Conservation (phyloP, 2,888 invertebrate species). For the Timandra comae region DNA sequence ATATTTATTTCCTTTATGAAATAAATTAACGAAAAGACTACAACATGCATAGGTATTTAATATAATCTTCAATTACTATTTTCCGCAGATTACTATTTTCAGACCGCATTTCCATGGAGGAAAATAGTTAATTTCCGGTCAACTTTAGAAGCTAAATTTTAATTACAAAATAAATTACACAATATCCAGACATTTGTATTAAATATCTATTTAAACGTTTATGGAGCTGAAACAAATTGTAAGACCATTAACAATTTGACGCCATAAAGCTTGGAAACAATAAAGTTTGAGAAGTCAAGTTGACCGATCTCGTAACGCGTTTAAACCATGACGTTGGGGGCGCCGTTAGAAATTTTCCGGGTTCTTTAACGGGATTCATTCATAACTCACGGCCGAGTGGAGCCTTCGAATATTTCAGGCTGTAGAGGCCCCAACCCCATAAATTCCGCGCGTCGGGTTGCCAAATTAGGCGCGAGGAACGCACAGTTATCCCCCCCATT, state of each 20-base stretch:
- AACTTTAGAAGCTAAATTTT: no score
- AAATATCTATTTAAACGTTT: no score
- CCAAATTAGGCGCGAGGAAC: conserved; percentile 75
- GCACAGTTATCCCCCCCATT: conserved; percentile 68
- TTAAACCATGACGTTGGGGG: conserved; percentile 37
- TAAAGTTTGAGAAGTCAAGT: conserved; percentile 15
- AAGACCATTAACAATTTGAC: conserved; percentile 1
- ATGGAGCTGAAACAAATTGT: no score
- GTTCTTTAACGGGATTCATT: conserved; percentile 75
- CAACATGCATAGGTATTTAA: no score
- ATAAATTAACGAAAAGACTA: no score
- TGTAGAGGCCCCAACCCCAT: conserved; percentile 63
- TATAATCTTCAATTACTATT: no score
- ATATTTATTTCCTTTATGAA: no score
- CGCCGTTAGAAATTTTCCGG: conserved; percentile 73
- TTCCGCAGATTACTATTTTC: no score
- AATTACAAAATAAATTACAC: no score
- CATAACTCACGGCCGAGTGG: conserved; percentile 75
- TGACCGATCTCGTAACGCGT: conserved; percentile 27
- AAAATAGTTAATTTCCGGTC: no score
- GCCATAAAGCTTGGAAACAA: conserved; percentile 15
- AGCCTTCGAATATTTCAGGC: conserved; percentile 75
- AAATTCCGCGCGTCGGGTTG: conserved; percentile 76
- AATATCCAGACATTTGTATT: no score
- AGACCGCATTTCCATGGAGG: no score